Percentiles rank a stretch among this genome's conserved stretches.
Evolutionary conservation across 1,140 invertebrate genomes (phyloP).

Genomic region (Papilio aristodemus): DNA sequence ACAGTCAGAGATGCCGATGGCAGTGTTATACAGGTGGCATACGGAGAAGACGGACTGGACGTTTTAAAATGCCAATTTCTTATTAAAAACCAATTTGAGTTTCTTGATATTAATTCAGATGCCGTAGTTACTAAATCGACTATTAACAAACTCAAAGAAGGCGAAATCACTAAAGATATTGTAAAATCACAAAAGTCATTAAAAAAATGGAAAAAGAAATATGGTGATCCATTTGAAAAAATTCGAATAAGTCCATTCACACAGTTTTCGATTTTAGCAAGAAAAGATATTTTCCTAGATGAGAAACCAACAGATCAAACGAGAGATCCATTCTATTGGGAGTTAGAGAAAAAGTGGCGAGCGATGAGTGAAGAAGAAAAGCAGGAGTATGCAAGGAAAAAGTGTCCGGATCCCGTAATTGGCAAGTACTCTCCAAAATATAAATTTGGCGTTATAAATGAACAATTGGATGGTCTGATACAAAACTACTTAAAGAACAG

Average conservation of each 20-base stretch:
- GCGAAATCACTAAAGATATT: slow-evolving; percentile 67
- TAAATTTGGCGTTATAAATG: slow-evolving; percentile 90
- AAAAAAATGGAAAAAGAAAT: slow-evolving; percentile 83
- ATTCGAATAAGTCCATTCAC: slow-evolving; percentile 59
- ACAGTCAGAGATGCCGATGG: slow-evolving; percentile 97
- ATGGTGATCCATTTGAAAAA: slow-evolving; percentile 76
- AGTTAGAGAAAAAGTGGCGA: slow-evolving; percentile 84
- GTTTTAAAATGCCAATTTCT: slow-evolving; percentile 93
- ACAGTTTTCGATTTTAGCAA: slow-evolving; percentile 54
- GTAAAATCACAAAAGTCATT: slow-evolving; percentile 79
- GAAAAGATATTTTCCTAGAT: slow-evolving; percentile 56
- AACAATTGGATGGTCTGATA: slow-evolving; percentile 87
- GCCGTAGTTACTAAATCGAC: slow-evolving; percentile 83
- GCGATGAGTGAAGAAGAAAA: slow-evolving; percentile 82
- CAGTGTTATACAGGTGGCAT: slow-evolving; percentile 97
- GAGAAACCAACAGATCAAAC: slow-evolving; percentile 59
- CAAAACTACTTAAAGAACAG: slow-evolving; percentile 83
- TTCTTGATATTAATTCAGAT: slow-evolving; percentile 89
- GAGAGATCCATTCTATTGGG: slow-evolving; percentile 74
- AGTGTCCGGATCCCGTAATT: slow-evolving; percentile 88
- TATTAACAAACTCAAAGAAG: slow-evolving; percentile 81
- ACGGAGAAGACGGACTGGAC: slow-evolving; percentile 99
- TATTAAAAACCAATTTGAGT: slow-evolving; percentile 88
- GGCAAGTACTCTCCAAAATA: slow-evolving; percentile 85
- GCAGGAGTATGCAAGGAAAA: slow-evolving; percentile 71